Conservation (phyloP, 2,888 invertebrate genomes). For the Eudasyphora cyanicolor region DNA sequence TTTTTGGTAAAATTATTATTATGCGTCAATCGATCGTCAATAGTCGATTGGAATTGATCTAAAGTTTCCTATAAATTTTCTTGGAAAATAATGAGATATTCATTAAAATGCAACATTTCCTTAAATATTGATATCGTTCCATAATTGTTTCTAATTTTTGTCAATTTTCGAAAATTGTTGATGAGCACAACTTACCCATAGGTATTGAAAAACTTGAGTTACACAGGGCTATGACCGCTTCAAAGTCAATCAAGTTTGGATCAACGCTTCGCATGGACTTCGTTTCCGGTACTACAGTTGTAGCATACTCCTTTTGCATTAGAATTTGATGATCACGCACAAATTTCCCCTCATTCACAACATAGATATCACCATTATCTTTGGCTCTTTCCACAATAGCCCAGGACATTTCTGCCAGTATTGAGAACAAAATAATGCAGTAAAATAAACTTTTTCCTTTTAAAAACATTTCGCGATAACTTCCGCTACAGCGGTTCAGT, state of each 20-base stretch:
- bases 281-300: not conserved
- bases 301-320: conserved; percentile 33
- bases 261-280: not conserved
- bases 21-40: too few species aligned
- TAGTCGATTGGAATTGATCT: too few species aligned
- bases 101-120: too few species aligned
- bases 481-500: not conserved
- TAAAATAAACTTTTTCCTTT: conserved; percentile 9
- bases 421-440: not conserved
- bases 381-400: conserved; percentile 64
- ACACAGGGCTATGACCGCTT: conserved; percentile 80
- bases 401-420: not conserved
- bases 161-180: not conserved
- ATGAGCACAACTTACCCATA: conserved; percentile 79
- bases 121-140: not conserved
- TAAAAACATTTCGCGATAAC: not conserved
- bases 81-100: too few species aligned
- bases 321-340: conserved; percentile 63
- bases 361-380: conserved; percentile 74
- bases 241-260: conserved; percentile 74
- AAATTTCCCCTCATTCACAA: conserved; percentile 66
- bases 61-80: too few species aligned
- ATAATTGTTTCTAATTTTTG: too few species aligned
- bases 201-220: conserved; percentile 82
- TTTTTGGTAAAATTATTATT: too few species aligned